Conservation (phyloP, 2,797 vertebrate species). For the Petrocephalus schoutedeni region DNA sequence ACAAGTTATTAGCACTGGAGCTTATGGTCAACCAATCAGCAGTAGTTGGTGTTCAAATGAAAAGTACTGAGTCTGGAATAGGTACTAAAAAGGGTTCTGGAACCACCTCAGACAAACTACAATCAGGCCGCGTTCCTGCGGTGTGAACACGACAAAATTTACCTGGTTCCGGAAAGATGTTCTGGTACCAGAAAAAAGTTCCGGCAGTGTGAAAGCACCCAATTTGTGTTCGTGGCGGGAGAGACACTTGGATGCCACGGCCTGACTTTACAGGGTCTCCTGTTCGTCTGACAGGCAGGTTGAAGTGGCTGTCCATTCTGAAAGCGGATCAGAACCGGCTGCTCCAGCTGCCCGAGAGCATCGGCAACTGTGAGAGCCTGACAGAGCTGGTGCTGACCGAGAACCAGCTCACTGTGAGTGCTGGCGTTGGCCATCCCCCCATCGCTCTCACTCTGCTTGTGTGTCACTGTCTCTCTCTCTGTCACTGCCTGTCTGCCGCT, state of each 20-base stretch:
- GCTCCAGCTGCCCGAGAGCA: constrained; percentile 77
- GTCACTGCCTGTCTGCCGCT: not conserved
- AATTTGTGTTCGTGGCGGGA: not conserved
- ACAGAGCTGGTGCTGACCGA: constrained; percentile 94
- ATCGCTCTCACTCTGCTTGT: not conserved
- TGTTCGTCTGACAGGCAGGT: constrained; percentile 67
- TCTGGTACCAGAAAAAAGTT: not conserved
- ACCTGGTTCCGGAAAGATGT: not conserved
- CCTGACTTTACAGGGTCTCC: not conserved
- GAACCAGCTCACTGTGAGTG: constrained; percentile 84
- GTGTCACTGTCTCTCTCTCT: not conserved
- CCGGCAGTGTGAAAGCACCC: not conserved
- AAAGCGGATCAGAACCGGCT: constrained; percentile 94
- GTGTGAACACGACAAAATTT: not conserved
- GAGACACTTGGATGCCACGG: not conserved
- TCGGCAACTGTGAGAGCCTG: constrained; percentile 91
- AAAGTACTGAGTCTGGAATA: not conserved
- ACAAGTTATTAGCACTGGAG: not conserved
- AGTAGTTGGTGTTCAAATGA: not conserved
- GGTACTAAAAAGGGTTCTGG: not conserved
- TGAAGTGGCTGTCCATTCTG: constrained; percentile 84
- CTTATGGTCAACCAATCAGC: not conserved
- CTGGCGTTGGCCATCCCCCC: not conserved
- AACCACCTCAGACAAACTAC: not conserved
- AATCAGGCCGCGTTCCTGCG: not conserved